phyloP scores from a whole-genome alignment of 2,888 invertebrate species.

The Panzeria rudis region DNA sequence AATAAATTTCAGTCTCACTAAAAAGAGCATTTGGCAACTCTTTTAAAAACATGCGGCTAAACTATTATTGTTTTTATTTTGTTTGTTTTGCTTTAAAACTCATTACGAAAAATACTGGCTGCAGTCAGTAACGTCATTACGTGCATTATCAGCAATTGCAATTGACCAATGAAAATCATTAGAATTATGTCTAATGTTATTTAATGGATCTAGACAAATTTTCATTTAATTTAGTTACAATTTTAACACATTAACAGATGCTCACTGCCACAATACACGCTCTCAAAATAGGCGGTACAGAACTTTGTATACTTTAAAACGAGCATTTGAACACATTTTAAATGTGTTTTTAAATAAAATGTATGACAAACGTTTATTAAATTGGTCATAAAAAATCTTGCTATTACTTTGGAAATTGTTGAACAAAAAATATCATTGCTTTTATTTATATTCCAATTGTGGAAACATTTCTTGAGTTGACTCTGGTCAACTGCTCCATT shows the following conservation, averaged over 20 bases:
- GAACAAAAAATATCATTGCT: constrained; percentile 4
- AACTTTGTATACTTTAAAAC: background rate
- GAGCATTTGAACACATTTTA: background rate
- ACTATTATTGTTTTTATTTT: constrained; percentile 28
- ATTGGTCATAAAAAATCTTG: constrained; percentile 43
- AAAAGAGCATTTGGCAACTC: constrained; percentile 20
- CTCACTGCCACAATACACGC: constrained; percentile 6
- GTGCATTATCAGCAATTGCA: constrained; percentile 47
- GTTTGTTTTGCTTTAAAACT: constrained; percentile 14
- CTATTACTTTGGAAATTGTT: background rate
- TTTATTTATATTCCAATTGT: constrained; percentile 1
- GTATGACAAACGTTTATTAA: constrained; percentile 42
- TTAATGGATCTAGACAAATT: constrained; percentile 43
- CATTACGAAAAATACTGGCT: constrained; percentile 24
- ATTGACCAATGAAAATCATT: constrained; percentile 70
- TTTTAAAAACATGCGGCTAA: background rate
- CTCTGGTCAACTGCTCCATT: constrained; percentile 33
- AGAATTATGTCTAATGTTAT: constrained; percentile 57
- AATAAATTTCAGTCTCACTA: background rate
- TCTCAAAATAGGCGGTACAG: constrained; percentile 55
- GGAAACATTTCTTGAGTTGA: background rate
- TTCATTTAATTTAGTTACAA: constrained; percentile 54
- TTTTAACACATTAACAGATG: constrained; percentile 31
- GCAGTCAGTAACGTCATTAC: constrained; percentile 35
- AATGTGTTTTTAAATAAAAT: constrained; percentile 52